Conservation (phyloP, 2,888 invertebrate species). For the Synergus umbraculus region DNA sequence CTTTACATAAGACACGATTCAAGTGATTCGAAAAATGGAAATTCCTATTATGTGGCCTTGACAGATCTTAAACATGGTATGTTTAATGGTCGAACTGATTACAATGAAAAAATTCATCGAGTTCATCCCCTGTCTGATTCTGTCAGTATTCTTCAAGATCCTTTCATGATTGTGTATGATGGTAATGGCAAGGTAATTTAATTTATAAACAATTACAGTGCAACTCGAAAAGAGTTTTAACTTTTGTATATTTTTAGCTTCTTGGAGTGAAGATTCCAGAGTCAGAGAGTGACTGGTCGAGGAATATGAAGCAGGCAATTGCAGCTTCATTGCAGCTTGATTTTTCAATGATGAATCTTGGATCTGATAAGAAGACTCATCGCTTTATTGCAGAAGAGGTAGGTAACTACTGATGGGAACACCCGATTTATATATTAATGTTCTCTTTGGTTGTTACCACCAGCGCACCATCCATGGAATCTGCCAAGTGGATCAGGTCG, state of each 20-base stretch:
- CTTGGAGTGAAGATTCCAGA: constrained; percentile 67
- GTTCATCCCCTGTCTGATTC: constrained; percentile 55
- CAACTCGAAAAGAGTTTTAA: not conserved
- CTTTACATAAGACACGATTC: constrained; percentile 68
- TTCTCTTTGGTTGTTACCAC: constrained; percentile 78
- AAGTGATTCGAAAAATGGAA: constrained; percentile 59
- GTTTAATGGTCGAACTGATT: constrained; percentile 66
- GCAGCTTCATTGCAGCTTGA: constrained; percentile 76
- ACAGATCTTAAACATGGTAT: constrained; percentile 69
- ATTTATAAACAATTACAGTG: not conserved
- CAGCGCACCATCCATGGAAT: constrained; percentile 75
- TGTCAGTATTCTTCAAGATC: constrained; percentile 59
- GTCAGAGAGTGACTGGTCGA: constrained; percentile 71
- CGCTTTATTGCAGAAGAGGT: constrained; percentile 72
- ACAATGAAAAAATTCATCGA: constrained; percentile 48
- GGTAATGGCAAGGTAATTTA: constrained; percentile 40
- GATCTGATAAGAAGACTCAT: constrained; percentile 58
- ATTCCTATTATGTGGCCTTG: constrained; percentile 67
- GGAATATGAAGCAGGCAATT: constrained; percentile 76
- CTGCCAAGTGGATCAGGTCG: constrained; percentile 70
- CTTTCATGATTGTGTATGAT: constrained; percentile 65
- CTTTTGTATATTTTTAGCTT: constrained; percentile 57
- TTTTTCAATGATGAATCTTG: constrained; percentile 48
- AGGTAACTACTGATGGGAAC: constrained; percentile 77
- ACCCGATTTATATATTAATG: constrained; percentile 66